Conservation (phyloP, 2,888 invertebrate genomes). For the Dryobota labecula region DNA sequence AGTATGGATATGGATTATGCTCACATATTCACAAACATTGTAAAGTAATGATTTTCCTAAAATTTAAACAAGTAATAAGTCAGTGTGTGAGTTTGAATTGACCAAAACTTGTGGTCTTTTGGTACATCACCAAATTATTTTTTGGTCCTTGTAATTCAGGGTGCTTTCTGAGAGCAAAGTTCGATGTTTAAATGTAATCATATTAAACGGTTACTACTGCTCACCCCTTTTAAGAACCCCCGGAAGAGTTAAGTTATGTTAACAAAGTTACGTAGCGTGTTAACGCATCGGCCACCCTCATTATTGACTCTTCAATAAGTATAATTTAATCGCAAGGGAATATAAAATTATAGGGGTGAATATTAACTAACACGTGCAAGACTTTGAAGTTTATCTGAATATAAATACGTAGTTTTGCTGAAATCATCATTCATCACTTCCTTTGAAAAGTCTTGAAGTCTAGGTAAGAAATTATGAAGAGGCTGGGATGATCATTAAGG, state of each 20-base stretch:
- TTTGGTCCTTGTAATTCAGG: background rate
- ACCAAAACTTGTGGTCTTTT: background rate
- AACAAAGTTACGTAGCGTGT: conserved; percentile 32
- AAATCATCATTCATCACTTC: background rate
- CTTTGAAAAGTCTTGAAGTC: background rate
- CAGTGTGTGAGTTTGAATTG: no score
- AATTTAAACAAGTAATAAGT: no score
- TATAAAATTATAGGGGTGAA: conserved; percentile 47
- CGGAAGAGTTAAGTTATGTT: conserved; percentile 4
- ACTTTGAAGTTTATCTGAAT: background rate
- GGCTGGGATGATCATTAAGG: background rate
- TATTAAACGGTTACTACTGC: background rate
- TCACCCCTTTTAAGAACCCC: conserved; percentile 9
- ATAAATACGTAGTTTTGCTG: no score
- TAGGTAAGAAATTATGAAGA: background rate
- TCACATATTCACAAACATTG: no score
- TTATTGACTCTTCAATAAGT: conserved; percentile 40
- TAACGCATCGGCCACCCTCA: conserved; percentile 38
- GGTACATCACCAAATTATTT: background rate
- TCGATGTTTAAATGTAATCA: conserved; percentile 9
- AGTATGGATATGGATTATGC: no score
- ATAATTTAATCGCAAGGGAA: conserved; percentile 34
- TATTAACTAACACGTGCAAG: conserved; percentile 7
- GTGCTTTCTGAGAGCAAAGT: no score
- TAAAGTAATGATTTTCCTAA: no score